Conservation (phyloP, 2,888 invertebrate species). For the Chrysopilus asiliformis region DNA sequence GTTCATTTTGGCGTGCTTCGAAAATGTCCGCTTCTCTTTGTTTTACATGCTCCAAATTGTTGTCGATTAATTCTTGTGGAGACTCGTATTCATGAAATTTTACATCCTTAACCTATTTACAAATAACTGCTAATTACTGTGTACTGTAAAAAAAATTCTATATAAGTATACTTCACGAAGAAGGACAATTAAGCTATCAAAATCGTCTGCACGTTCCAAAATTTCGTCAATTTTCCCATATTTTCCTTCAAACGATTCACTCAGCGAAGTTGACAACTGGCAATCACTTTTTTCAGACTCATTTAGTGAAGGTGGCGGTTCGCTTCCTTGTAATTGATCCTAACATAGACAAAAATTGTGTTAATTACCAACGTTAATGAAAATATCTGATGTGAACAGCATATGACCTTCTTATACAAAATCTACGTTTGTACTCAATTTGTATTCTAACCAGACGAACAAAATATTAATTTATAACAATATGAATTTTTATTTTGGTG, state of each 20-base stretch:
- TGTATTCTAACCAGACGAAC: no score
- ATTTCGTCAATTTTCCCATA: constrained; percentile 10
- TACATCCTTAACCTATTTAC: constrained; percentile 7
- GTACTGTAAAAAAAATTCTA: neutral
- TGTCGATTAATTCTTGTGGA: constrained; percentile 12
- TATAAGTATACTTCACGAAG: constrained; percentile 14
- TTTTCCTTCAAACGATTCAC: constrained; percentile 11
- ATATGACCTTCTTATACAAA: no score
- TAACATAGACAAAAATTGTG: no score
- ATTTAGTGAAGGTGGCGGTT: no score
- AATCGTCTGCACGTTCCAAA: constrained; percentile 14
- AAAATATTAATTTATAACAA: no score
- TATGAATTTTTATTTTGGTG: no score
- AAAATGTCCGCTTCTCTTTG: constrained; percentile 11
- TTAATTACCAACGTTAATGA: no score
- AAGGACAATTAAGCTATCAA: constrained; percentile 18
- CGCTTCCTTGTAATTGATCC: no score
- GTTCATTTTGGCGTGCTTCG: constrained; percentile 9
- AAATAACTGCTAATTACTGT: neutral
- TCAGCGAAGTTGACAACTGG: no score
- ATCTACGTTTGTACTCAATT: no score
- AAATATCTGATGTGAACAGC: no score
- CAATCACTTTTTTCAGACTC: no score
- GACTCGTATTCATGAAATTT: constrained; percentile 13
- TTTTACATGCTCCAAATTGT: constrained; percentile 12